A percentile compares a stretch with the other conserved stretches of the same genome.
phyloP scores from a whole-genome alignment of 1,140 invertebrate genomes.

The Goniozus legneri region DNA sequence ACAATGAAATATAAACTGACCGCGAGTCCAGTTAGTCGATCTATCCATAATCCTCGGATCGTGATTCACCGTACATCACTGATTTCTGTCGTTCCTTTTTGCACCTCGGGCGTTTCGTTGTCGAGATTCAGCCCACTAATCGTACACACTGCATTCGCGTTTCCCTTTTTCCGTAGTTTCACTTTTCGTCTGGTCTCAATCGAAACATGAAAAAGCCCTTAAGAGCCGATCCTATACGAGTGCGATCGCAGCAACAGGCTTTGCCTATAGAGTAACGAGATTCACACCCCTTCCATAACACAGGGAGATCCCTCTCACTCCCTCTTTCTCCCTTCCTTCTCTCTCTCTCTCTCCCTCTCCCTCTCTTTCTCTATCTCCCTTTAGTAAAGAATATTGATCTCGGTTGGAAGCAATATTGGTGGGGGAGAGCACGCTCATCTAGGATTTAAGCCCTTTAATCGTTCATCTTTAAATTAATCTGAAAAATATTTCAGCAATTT shows the following conservation, averaged over 20 bases:
- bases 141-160: too few species aligned
- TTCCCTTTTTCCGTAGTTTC: too few species aligned
- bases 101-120: not conserved
- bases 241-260: constrained; percentile 48
- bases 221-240: not conserved
- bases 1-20: constrained; percentile 29
- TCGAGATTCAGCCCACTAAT: too few species aligned
- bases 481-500: too few species aligned
- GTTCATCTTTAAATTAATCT: constrained; percentile 43
- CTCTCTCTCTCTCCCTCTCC: not conserved
- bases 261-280: constrained; percentile 43
- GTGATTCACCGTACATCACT: constrained; percentile 45
- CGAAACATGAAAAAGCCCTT: too few species aligned
- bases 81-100: constrained; percentile 12
- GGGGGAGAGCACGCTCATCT: constrained; percentile 26
- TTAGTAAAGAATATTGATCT: constrained; percentile 51
- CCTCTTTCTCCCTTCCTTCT: constrained; percentile 1
- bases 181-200: too few species aligned
- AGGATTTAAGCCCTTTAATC: constrained; percentile 27
- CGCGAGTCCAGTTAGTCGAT: constrained; percentile 38
- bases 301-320: too few species aligned
- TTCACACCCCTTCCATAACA: constrained; percentile 35
- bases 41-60: constrained; percentile 47
- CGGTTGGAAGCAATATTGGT: constrained; percentile 28
- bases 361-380: constrained; percentile 29